Base-by-base conservation (phyloP, 2,797 vertebrate species). In the Urocyon cinereoargenteus region DNA sequence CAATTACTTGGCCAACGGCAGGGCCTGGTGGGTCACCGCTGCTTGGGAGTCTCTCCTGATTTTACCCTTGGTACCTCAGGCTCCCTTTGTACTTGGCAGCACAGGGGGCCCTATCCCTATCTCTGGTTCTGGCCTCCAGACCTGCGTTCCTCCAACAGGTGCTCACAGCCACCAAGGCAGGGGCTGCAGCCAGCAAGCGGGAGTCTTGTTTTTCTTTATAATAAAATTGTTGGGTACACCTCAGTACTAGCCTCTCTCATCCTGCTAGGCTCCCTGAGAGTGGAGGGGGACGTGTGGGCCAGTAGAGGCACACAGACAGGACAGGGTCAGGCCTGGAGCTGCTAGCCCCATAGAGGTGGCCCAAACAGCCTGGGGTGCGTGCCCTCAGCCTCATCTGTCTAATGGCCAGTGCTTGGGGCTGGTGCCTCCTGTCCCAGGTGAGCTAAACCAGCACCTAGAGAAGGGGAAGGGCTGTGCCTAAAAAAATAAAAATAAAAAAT, bases 181-280 rank as follows among this genome's bases (percentile, higher is more conserved):
- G 70, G 95, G 95, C 96, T 95, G 91, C 91, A 92, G 97, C 96
- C 81, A 85, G 91, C 68, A 90, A 75, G 82, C 66, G 75, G 95
- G 92, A 89, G 28, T 96, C 97, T 98, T 93, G 96, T 97, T 97
- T 97, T 91, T 95, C 96, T 98, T 98, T 97, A 92, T 98, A 98
- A 98, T 98, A 98, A 98, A 98, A 98, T 34, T 34, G 61, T 83
- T 94, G 97, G 77, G 96, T 97, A 94, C 73, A 95, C 86, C 96
- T 97, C 96, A 73, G 51, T 70, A 51, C 89, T 61, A 13, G 62
- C 92, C 92, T 45, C 24, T 87, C 49, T 97, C 5, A 0, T 90
- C 70, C 31, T 73, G 86, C 64, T 28, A 21, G 15, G 31, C 15
- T 40, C 59, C 36, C 55, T 28, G 51, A 22, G 31, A 15, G 34